Percentiles rank a stretch among this genome's conserved stretches.
Evolutionary conservation across 2,888 invertebrate genomes (phyloP).

Genomic region (Epinotia nisella): DNA sequence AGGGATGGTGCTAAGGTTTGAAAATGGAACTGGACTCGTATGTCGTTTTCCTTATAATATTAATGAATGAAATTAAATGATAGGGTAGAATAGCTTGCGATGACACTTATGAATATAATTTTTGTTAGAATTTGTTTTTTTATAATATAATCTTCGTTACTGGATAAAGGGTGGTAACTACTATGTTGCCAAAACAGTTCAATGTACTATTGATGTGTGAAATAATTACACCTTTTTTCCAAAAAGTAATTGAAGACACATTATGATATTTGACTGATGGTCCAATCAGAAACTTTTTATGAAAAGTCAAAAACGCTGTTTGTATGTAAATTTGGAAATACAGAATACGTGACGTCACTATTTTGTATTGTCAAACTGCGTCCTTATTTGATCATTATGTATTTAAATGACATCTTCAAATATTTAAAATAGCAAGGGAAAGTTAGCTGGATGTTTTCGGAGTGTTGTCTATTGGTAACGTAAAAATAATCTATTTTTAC

Average conservation of each 20-base stretch:
- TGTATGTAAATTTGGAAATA: no score
- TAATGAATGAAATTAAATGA: constrained; percentile 9
- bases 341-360: no score
- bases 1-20: constrained; percentile 37
- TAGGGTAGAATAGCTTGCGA: constrained; percentile 15
- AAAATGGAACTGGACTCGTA: constrained; percentile 20
- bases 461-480: no score
- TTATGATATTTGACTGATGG: background rate
- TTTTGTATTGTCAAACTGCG: no score
- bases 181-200: constrained; percentile 19
- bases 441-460: no score
- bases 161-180: constrained; percentile 2
- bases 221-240: background rate
- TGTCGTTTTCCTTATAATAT: constrained; percentile 23
- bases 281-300: no score
- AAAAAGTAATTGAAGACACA: background rate
- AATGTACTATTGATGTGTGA: background rate
- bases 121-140: constrained; percentile 28
- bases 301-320: no score
- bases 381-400: no score
- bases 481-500: no score
- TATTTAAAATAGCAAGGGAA: no score
- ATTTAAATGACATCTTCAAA: no score
- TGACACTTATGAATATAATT: constrained; percentile 28
- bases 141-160: constrained; percentile 13